Conservation (phyloP, 1,140 invertebrate species). For the Thaumetopoea pityocampa region DNA sequence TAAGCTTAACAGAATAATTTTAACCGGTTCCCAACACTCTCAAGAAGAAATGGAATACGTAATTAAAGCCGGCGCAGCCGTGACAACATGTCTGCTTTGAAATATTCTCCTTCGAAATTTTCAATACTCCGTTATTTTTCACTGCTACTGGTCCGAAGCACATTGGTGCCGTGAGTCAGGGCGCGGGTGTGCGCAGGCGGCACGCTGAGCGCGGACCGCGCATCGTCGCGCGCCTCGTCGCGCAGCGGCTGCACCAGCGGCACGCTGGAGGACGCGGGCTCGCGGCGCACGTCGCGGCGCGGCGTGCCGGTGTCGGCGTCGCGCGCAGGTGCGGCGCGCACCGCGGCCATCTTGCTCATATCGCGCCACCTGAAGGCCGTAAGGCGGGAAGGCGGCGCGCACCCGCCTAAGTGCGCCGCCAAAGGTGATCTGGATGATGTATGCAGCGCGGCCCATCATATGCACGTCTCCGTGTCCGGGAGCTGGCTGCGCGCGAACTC, state of each 20-base stretch:
- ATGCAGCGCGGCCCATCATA: constrained; percentile 67
- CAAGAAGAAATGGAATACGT: too few species aligned
- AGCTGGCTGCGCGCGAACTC: constrained; percentile 24
- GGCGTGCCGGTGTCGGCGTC: constrained; percentile 83
- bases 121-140: too few species aligned
- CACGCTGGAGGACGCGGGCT: constrained; percentile 75
- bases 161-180: not conserved
- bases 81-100: too few species aligned
- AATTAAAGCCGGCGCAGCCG: too few species aligned
- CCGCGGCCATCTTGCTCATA: constrained; percentile 93
- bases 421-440: constrained; percentile 74
- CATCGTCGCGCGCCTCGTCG: constrained; percentile 82
- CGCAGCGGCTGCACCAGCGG: constrained; percentile 80
- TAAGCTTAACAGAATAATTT: too few species aligned
- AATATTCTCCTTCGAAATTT: too few species aligned
- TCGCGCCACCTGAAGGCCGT: constrained; percentile 85
- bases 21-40: too few species aligned
- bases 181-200: constrained; percentile 41
- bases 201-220: constrained; percentile 77
- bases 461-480: constrained; percentile 73
- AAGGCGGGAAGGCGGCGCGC: constrained; percentile 67
- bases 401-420: constrained; percentile 73
- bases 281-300: constrained; percentile 77
- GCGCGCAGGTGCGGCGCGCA: constrained; percentile 90
- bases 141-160: too few species aligned